Conservation (phyloP, 2,113 vertebrate species). For the Melanostigma gelatinosum region DNA sequence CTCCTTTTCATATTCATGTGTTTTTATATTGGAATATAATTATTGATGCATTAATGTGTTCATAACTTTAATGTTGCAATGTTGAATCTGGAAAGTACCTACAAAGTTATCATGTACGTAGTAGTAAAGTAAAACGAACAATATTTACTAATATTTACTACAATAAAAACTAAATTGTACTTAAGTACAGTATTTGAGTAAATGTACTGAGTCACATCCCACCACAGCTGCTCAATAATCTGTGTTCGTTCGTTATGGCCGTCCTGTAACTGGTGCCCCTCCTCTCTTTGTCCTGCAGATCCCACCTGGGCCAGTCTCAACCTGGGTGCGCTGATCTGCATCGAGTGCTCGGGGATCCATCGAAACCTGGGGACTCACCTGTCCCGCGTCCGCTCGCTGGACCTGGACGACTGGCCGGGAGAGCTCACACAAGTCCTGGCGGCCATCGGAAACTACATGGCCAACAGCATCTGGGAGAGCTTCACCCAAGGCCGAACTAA, state of each 20-base stretch:
- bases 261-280: not conserved
- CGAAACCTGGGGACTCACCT: slow-evolving; percentile 95
- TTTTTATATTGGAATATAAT: not conserved
- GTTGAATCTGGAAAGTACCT: no score
- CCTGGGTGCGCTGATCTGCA: slow-evolving; percentile 95
- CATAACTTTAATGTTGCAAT: no score
- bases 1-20: not conserved
- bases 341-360: slow-evolving; percentile 97
- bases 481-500: slow-evolving; percentile 89
- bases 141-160: no score
- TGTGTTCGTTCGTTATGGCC: not conserved
- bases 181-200: not conserved
- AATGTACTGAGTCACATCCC: not conserved
- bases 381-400: slow-evolving; percentile 94
- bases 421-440: slow-evolving; percentile 94
- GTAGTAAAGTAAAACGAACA: not conserved
- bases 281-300: slow-evolving; percentile 74
- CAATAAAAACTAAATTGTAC: not conserved
- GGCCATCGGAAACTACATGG: slow-evolving; percentile 93
- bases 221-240: not conserved
- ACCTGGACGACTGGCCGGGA: slow-evolving; percentile 94
- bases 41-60: no score
- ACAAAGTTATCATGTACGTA: not conserved
- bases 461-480: slow-evolving; percentile 95
- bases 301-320: slow-evolving; percentile 98